A percentile compares a stretch with the other conserved stretches of the same genome.
Conservation (phyloP, 2,113 vertebrate genomes). For the Corythornis vintsioides region DNA sequence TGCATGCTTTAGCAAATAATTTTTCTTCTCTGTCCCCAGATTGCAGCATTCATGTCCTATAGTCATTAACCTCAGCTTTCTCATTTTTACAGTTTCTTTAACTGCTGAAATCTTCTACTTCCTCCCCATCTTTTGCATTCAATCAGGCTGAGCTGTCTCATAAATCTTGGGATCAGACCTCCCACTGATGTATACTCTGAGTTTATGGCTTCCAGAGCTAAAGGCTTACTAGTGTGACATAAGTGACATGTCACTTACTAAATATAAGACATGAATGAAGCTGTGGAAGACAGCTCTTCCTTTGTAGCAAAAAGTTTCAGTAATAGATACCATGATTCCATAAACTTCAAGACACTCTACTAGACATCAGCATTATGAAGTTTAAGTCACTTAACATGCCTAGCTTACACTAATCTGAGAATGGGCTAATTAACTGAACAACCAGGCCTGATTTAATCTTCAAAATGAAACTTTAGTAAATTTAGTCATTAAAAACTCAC, state of each 20-base stretch:
- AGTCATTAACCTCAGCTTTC: background rate
- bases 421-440: background rate
- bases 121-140: background rate
- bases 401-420: background rate
- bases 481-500: background rate
- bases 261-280: background rate
- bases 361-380: background rate
- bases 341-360: background rate
- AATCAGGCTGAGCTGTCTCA: background rate
- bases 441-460: background rate
- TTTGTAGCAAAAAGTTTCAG: background rate
- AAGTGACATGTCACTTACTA: background rate
- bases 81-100: background rate
- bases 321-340: background rate
- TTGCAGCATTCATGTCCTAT: background rate
- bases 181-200: background rate
- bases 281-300: background rate
- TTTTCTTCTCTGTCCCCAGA: background rate
- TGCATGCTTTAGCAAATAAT: background rate
- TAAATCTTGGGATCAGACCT: background rate
- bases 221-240: background rate
- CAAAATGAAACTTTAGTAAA: background rate
- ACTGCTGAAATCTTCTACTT: background rate
- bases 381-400: background rate
- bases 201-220: background rate